Base-by-base conservation (phyloP, 2,888 invertebrate species). In the Cheilosia variabilis region DNA sequence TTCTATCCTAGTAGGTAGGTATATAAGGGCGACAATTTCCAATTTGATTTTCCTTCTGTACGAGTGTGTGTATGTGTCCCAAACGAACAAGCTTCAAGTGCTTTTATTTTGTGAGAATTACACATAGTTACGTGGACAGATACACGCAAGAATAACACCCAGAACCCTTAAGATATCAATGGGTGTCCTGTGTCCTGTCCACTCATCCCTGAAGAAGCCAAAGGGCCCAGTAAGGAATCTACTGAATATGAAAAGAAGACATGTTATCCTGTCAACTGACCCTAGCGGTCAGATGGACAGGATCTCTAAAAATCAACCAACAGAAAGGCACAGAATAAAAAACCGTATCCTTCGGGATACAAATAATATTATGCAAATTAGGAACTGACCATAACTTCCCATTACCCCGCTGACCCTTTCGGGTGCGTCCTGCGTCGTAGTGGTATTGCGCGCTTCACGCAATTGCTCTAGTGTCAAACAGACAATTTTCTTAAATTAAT, bases 101-200 rank as follows among this genome's bases (percentile, higher is more conserved):
- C 77, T 86, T 86, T 81, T 81, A 86, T 86, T 86, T 86, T 81
- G 81, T 86, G 81, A 86, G 86, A 86, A 86, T 86, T 86, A 86
- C 86, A 86, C 76, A 86, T 63, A 66, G 76, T 86, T 72, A 76
- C 81, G 65, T 37, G 62, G 86, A 81, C 86, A 86, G 81, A 76
- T 69, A 86, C 86, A 86, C 45, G 81, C 4, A 17, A 6, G 72
- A 76, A 86, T 69, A 84, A 80, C 75, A 80, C 53, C 41, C 4
- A 63, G 72, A 13, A 52, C 81, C 76, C 86, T 86, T 80, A 66
- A 80, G 60, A 76, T 27, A 69, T 65, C 79, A 75, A 68, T 43
- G 78, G 60, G 76, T 82, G 73, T 68, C 50, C 73, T 57, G 27
- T 1, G 58, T 83, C 79, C 73, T 73, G 65, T 83, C 79, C 81